A percentile compares a stretch with the other conserved stretches of the same genome.
Evolutionary conservation across 2,113 vertebrate species (phyloP).

Genomic region (Platycercus adscitus): DNA sequence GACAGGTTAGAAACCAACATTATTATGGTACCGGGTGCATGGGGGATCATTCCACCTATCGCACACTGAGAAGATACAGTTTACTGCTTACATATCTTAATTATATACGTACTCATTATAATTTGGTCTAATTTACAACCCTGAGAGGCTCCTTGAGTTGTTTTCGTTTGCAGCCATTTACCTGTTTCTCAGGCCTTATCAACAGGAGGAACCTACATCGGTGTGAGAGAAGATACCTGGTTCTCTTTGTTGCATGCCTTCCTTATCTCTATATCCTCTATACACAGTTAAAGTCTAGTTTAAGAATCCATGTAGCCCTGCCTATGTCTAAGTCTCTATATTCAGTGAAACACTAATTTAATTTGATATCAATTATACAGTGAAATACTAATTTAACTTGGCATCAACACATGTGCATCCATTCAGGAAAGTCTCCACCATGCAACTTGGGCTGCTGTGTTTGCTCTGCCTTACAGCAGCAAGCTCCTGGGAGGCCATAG

Average conservation of each 20-base stretch:
- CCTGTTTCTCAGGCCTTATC: not conserved
- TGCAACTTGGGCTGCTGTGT: fast-evolving
- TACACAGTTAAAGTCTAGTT: not conserved
- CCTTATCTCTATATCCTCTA: not conserved
- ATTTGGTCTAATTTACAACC: not conserved
- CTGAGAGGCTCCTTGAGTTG: not conserved
- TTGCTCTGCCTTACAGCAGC: not conserved
- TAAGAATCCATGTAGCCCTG: not conserved
- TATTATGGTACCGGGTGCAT: not conserved
- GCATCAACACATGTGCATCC: fast-evolving
- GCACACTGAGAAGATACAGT: not conserved
- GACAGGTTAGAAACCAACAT: not conserved
- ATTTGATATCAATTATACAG: not conserved
- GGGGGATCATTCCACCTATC: not conserved
- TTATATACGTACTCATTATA: not conserved
- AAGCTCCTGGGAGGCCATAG: not conserved
- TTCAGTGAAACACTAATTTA: not conserved
- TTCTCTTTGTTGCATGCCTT: not conserved
- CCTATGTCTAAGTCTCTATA: not conserved
- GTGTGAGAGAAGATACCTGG: not conserved
- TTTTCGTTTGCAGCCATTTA: not conserved
- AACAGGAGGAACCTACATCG: not conserved
- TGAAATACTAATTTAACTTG: not conserved
- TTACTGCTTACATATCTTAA: not conserved
- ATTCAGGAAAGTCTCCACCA: fast-evolving